These are phyloP conservation scores for Drosophila bocki DNA, from an alignment of 1,140 invertebrate genomes.

Conservation along the genomic window DNA sequence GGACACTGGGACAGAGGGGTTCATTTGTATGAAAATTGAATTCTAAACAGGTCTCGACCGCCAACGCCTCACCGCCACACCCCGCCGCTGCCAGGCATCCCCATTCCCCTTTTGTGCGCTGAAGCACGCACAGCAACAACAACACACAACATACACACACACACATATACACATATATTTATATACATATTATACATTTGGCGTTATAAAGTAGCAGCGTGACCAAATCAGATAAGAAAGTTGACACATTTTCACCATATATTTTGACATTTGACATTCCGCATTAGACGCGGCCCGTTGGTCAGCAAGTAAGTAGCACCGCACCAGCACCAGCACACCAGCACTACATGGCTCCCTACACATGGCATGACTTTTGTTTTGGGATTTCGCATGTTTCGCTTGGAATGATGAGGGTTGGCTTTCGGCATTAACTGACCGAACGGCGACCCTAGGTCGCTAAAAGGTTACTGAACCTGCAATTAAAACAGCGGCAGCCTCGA, in stretches of 20 bases:
- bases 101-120: conserved; percentile 62
- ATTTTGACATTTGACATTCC: conserved; percentile 85
- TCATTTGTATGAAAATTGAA: conserved; percentile 82
- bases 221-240: conserved; percentile 85
- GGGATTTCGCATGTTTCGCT: conserved; percentile 78
- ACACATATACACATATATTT: not conserved
- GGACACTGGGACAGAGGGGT: conserved; percentile 44
- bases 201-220: conserved; percentile 85
- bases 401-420: conserved; percentile 72
- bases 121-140: conserved; percentile 76
- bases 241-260: conserved; percentile 85
- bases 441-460: conserved; percentile 57
- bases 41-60: conserved; percentile 82
- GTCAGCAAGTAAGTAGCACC: conserved; percentile 55
- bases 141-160: conserved; percentile 26
- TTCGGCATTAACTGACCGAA: conserved; percentile 36
- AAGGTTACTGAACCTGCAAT: conserved; percentile 82
- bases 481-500: conserved; percentile 53
- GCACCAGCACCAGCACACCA: conserved; percentile 1
- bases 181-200: conserved; percentile 65
- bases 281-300: conserved; percentile 84
- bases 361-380: conserved; percentile 63
- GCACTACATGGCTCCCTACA: conserved; percentile 17
- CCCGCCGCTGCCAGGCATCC: conserved; percentile 18
- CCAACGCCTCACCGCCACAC: conserved; percentile 36